These are phyloP conservation scores for Ctenosaura bakeri DNA, from an alignment of 2,797 vertebrate genomes.

Conservation along the genomic window DNA sequence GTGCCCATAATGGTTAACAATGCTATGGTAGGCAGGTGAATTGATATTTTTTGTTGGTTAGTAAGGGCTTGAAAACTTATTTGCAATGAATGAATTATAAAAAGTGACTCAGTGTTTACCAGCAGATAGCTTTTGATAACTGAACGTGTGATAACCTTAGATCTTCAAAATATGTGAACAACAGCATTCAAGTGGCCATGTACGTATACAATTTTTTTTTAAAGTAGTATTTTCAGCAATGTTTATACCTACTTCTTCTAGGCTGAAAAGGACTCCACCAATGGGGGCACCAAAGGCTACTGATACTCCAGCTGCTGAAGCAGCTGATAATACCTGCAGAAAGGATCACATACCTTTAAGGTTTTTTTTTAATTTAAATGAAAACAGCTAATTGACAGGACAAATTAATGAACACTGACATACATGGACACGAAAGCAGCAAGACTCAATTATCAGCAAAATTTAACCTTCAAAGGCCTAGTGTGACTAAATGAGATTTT, in stretches of 20 bases:
- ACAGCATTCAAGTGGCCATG: neutral
- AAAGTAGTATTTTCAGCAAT: constrained; percentile 5
- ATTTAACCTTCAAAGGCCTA: neutral
- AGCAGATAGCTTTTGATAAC: neutral
- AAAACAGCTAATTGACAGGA: neutral
- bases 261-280: constrained; percentile 97
- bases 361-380: neutral
- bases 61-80: neutral
- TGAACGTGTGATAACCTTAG: neutral
- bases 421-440: neutral
- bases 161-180: neutral
- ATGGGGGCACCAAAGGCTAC: constrained; percentile 98
- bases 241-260: constrained; percentile 91
- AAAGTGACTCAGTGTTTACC: neutral
- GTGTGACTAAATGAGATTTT: neutral
- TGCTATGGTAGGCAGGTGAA: neutral
- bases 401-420: neutral
- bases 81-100: constrained; percentile 12
- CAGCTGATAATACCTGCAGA: constrained; percentile 94
- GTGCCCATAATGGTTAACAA: neutral
- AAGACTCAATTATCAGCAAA: neutral
- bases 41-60: neutral
- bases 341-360: constrained; percentile 5
- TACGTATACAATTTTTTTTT: neutral
- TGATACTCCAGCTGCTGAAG: constrained; percentile 96